Evolutionary conservation across 2,797 vertebrate species (phyloP).

Genomic region (Tangara arthus): DNA sequence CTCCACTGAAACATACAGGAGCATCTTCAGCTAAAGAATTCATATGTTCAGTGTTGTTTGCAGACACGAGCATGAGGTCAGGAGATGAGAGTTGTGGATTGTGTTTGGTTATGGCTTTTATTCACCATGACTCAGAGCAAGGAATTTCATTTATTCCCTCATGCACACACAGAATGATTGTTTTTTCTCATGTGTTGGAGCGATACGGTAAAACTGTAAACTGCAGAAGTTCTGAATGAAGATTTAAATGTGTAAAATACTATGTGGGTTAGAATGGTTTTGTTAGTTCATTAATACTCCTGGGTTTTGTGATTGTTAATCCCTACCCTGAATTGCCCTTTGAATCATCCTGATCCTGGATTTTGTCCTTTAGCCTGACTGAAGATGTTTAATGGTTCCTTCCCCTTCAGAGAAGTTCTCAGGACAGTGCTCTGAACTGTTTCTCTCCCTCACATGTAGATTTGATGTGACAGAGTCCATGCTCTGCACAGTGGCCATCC

Average conservation of each 20-base stretch:
- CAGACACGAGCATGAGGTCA: fast-evolving
- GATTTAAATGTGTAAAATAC: not conserved
- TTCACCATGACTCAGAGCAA: not conserved
- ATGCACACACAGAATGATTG: fast-evolving
- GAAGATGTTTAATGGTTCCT: not conserved
- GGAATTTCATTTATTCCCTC: not conserved
- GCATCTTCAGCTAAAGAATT: not conserved
- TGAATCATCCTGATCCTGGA: not conserved
- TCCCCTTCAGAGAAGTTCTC: not conserved
- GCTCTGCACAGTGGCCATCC: constrained; percentile 71
- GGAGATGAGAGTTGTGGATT: not conserved
- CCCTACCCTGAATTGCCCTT: not conserved
- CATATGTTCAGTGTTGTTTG: not conserved
- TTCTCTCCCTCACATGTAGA: constrained; percentile 73
- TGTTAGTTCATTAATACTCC: not conserved
- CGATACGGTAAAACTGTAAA: not conserved
- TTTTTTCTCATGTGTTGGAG: not conserved
- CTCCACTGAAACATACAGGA: not conserved
- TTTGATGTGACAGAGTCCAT: constrained; percentile 80
- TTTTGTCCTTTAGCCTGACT: not conserved
- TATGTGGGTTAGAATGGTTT: not conserved
- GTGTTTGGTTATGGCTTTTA: not conserved
- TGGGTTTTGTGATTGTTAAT: not conserved
- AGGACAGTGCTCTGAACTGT: constrained; percentile 61
- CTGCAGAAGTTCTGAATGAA: not conserved